A percentile compares a stretch with the other conserved stretches of the same genome.
phyloP scores from a whole-genome alignment of 1,140 invertebrate species.

The Belonocnema kinseyi region DNA sequence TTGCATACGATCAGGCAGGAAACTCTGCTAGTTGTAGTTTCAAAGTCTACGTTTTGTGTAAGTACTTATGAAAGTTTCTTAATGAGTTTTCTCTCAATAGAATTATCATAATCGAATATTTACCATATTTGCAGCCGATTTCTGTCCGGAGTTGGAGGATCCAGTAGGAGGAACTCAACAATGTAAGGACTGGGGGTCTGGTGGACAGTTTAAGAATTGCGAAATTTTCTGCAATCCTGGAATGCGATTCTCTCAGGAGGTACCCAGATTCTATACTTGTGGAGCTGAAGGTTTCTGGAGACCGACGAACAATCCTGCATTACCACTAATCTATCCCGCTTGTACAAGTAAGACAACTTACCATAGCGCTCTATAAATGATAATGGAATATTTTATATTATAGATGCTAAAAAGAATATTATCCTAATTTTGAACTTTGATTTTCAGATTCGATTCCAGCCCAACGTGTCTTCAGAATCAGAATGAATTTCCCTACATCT shows the following conservation, averaged over 20 bases:
- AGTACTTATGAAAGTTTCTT: constrained; percentile 66
- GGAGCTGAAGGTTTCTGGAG: constrained; percentile 97
- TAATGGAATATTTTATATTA: too few species aligned
- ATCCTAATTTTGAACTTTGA: neutral
- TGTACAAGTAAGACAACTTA: constrained; percentile 85
- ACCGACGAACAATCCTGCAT: constrained; percentile 86
- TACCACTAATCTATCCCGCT: constrained; percentile 91
- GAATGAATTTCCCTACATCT: constrained; percentile 94
- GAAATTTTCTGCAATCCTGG: constrained; percentile 92
- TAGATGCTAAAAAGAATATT: neutral
- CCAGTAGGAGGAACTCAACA: constrained; percentile 92
- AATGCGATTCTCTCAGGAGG: constrained; percentile 90
- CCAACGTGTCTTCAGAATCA: constrained; percentile 93
- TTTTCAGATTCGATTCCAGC: constrained; percentile 85
- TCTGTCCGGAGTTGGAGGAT: constrained; percentile 90
- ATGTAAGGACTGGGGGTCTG: constrained; percentile 97
- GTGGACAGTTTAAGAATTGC: constrained; percentile 95
- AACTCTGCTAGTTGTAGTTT: constrained; percentile 95
- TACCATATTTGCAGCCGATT: constrained; percentile 81
- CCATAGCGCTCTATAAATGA: neutral
- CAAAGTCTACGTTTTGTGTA: constrained; percentile 93
- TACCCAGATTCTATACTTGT: constrained; percentile 97
- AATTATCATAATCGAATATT: too few species aligned
- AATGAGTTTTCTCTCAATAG: too few species aligned
- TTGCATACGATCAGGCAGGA: constrained; percentile 92